These are phyloP conservation scores for Drosophila melanica DNA, from an alignment of 1,140 invertebrate genomes.

Conservation along the genomic window DNA sequence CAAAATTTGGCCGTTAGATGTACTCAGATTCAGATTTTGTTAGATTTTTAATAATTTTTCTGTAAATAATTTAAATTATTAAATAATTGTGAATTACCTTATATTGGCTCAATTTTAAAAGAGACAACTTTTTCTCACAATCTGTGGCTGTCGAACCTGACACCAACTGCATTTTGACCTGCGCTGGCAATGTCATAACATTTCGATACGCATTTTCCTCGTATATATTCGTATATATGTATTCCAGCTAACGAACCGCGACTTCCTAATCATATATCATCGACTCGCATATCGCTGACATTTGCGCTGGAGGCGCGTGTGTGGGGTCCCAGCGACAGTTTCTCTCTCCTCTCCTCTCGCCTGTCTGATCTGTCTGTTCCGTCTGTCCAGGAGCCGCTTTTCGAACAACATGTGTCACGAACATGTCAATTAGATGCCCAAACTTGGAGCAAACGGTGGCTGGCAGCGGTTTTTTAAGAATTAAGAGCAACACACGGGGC, in stretches of 20 bases:
- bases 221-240: constrained; percentile 33
- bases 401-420: constrained; percentile 76
- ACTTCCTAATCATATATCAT: constrained; percentile 79
- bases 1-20: too few species aligned
- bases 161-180: not conserved
- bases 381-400: constrained; percentile 56
- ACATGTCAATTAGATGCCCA: constrained; percentile 80
- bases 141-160: constrained; percentile 1
- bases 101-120: too few species aligned
- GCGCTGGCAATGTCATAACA: constrained; percentile 57
- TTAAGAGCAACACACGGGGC: constrained; percentile 41
- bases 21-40: too few species aligned
- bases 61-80: too few species aligned
- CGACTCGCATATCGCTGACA: constrained; percentile 75
- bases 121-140: not conserved
- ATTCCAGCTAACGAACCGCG: constrained; percentile 65
- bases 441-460: constrained; percentile 35
- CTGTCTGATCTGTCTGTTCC: constrained; percentile 23
- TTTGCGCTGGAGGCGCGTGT: constrained; percentile 51
- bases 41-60: too few species aligned
- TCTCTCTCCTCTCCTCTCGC: not conserved
- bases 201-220: constrained; percentile 46
- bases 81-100: too few species aligned
- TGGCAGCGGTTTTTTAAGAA: constrained; percentile 32
- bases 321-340: constrained; percentile 58